Conservation (phyloP, 2,888 invertebrate genomes). For the Alentia gelatinosa region DNA sequence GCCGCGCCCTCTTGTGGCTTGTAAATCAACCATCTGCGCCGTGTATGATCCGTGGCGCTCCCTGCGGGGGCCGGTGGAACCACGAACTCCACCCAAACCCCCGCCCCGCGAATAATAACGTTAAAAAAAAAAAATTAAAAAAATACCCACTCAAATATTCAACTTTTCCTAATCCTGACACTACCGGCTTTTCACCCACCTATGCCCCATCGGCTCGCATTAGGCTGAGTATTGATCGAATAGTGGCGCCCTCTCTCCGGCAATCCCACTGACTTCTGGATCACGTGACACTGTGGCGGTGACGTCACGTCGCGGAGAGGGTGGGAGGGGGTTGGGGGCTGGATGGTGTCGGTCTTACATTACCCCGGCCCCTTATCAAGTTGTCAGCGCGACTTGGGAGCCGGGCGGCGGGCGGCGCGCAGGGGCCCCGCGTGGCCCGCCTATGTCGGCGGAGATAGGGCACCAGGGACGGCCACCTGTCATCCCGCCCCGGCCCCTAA, state of each 20-base stretch:
- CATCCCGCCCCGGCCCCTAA: neutral
- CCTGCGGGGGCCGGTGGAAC: neutral
- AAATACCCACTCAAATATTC: too few relatives aligned
- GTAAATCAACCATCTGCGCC: constrained; percentile 51
- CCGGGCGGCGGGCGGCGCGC: neutral
- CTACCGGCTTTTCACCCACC: too few relatives aligned
- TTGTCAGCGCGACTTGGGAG: neutral
- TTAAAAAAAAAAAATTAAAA: neutral
- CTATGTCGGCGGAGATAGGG: constrained; percentile 34
- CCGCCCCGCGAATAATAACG: neutral
- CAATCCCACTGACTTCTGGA: too few relatives aligned
- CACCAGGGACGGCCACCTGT: constrained; percentile 28
- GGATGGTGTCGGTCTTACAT: neutral
- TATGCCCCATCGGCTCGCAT: too few relatives aligned
- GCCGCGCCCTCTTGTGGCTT: neutral
- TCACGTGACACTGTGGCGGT: neutral
- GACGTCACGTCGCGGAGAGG: neutral
- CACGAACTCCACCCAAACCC: neutral
- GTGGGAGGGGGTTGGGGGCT: neutral
- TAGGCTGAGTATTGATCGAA: too few relatives aligned
- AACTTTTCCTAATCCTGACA: too few relatives aligned
- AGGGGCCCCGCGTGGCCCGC: neutral
- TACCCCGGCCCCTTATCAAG: constrained; percentile 19
- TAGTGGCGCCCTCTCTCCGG: too few relatives aligned
- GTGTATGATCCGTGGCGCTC: neutral